These are phyloP conservation scores for Mythimna vitellina DNA, from an alignment of 2,888 invertebrate genomes.

Conservation along the genomic window DNA sequence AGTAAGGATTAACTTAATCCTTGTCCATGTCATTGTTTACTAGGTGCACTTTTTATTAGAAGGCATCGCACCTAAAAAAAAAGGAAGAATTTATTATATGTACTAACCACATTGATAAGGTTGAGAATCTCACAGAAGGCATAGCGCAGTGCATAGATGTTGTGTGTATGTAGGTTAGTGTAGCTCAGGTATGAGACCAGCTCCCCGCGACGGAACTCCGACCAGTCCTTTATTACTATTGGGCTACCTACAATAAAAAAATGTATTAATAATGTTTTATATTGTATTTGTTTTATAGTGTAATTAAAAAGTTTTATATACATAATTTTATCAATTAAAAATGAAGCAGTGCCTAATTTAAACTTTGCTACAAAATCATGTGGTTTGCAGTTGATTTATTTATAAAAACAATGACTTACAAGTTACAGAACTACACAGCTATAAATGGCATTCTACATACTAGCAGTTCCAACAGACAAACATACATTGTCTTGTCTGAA, in stretches of 20 bases:
- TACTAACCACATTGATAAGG: slow-evolving; percentile 93
- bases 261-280: neutral
- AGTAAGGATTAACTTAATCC: neutral
- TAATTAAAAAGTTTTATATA: too few species aligned
- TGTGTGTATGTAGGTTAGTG: slow-evolving; percentile 90
- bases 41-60: slow-evolving; percentile 70
- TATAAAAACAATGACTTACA: too few species aligned
- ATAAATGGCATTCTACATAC: too few species aligned
- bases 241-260: slow-evolving; percentile 84
- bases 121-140: slow-evolving; percentile 94
- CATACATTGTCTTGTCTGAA: too few species aligned
- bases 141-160: slow-evolving; percentile 92
- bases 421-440: too few species aligned
- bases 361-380: too few species aligned
- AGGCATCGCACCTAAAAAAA: neutral
- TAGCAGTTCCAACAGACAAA: too few species aligned
- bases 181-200: slow-evolving; percentile 91
- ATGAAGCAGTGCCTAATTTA: neutral
- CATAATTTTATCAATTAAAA: neutral
- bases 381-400: too few species aligned
- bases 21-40: slow-evolving; percentile 87
- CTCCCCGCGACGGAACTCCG: slow-evolving; percentile 87
- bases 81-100: neutral
- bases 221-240: slow-evolving; percentile 90
- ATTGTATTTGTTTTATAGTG: too few species aligned